Evolutionary conservation across 2,888 invertebrate genomes (phyloP).

Genomic region (Lasioglossum villosulum): DNA sequence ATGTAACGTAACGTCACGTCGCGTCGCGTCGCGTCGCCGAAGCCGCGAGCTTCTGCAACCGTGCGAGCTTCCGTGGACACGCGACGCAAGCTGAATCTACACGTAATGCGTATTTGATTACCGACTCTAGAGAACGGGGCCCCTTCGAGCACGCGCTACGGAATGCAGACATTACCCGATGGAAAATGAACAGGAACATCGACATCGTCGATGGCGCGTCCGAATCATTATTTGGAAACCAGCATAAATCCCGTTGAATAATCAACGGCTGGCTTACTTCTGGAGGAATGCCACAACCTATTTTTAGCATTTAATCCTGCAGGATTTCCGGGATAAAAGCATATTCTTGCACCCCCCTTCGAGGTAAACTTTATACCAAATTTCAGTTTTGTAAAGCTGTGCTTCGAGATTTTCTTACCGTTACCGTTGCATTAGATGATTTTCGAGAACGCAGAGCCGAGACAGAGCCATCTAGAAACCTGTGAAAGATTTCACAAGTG

Average conservation of each 20-base stretch:
- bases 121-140: constrained; percentile 53
- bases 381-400: too few relatives aligned
- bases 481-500: not conserved
- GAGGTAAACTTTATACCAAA: too few relatives aligned
- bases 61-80: constrained; percentile 48
- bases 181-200: not conserved
- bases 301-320: too few relatives aligned
- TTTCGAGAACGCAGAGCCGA: not conserved
- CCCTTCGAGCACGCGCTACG: not conserved
- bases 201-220: not conserved
- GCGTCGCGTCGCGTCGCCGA: not conserved
- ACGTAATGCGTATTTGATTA: constrained; percentile 83
- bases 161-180: not conserved
- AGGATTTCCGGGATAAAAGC: too few relatives aligned
- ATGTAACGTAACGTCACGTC: constrained; percentile 5
- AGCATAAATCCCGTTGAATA: too few relatives aligned
- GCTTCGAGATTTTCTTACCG: too few relatives aligned
- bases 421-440: too few relatives aligned
- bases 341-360: too few relatives aligned
- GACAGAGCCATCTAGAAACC: not conserved
- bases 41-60: constrained; percentile 1
- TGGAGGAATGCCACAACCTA: too few relatives aligned
- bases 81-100: constrained; percentile 69
- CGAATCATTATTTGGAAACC: not conserved
- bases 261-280: too few relatives aligned